Evolutionary conservation across 2,113 vertebrate species (phyloP).

Genomic region (Eudyptes chrysolophus): DNA sequence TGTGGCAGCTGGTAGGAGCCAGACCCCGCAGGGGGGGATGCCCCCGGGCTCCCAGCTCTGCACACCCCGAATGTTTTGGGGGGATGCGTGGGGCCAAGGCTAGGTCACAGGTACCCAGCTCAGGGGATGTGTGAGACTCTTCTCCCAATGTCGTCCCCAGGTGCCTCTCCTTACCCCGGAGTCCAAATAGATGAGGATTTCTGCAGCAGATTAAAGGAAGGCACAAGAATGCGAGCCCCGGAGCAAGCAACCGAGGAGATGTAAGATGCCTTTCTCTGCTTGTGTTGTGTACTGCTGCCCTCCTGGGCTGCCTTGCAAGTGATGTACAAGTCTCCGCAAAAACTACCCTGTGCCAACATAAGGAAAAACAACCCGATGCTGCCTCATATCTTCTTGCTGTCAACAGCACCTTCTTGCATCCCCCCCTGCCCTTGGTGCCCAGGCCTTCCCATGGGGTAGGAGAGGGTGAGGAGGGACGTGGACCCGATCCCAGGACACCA

Average conservation of each 20-base stretch:
- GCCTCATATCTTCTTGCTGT: neutral
- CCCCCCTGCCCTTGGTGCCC: neutral
- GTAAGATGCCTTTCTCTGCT: constrained; percentile 69
- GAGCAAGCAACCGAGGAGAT: constrained; percentile 89
- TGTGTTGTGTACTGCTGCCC: neutral
- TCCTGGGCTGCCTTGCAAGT: neutral
- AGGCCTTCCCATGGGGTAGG: neutral
- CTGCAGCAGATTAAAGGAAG: constrained; percentile 88
- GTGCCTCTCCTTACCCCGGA: constrained; percentile 92
- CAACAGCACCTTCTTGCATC: neutral
- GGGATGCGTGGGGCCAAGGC: neutral
- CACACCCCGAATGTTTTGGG: neutral
- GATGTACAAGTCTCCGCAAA: neutral
- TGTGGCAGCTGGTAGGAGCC: neutral
- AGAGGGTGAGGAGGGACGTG: neutral
- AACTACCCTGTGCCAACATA: neutral
- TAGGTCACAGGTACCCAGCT: neutral
- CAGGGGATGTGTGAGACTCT: neutral
- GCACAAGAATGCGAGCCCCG: constrained; percentile 90
- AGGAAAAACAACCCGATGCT: neutral
- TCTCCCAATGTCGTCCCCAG: constrained; percentile 59
- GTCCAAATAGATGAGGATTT: constrained; percentile 94
- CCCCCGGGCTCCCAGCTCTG: neutral
- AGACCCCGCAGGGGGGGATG: fast-evolving
- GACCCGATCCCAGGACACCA: neutral